Conservation (phyloP, 1,140 invertebrate species). For the Bombus confusus region DNA sequence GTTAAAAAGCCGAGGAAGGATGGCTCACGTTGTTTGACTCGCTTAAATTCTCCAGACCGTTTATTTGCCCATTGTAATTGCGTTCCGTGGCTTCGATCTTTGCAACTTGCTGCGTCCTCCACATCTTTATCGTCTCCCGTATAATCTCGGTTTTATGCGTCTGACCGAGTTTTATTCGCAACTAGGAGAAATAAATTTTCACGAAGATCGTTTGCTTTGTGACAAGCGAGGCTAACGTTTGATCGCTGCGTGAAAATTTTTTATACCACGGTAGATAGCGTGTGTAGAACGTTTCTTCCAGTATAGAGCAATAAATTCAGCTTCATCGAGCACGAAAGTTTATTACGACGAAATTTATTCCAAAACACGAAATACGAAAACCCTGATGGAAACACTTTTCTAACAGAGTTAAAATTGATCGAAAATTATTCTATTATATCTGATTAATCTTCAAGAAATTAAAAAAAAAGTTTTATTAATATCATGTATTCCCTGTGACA, state of each 20-base stretch:
- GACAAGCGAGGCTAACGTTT: not conserved
- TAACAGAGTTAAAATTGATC: not conserved
- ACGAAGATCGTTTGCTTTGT: not conserved
- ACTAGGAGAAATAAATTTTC: not conserved
- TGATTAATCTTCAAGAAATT: too few relatives aligned
- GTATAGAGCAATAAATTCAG: too few relatives aligned
- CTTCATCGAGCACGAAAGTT: not conserved
- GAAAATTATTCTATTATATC: not conserved
- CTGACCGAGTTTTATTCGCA: too few relatives aligned
- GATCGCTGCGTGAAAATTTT: not conserved
- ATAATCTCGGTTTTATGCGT: too few relatives aligned
- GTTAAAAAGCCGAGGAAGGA: not conserved
- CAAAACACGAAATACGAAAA: not conserved
- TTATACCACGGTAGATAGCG: not conserved
- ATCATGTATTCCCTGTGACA: too few relatives aligned
- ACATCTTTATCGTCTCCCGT: too few relatives aligned
- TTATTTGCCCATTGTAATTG: not conserved
- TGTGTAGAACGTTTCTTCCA: not conserved
- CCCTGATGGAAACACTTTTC: not conserved
- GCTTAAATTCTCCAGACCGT: too few relatives aligned
- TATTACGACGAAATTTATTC: not conserved
- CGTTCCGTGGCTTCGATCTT: not conserved
- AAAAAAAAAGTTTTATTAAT: too few relatives aligned
- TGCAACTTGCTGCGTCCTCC: too few relatives aligned
- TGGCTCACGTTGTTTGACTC: not conserved